Percentiles rank a stretch among this genome's conserved stretches.
Conservation (phyloP, 2,797 vertebrate genomes). For the Hydrolagus colliei region DNA sequence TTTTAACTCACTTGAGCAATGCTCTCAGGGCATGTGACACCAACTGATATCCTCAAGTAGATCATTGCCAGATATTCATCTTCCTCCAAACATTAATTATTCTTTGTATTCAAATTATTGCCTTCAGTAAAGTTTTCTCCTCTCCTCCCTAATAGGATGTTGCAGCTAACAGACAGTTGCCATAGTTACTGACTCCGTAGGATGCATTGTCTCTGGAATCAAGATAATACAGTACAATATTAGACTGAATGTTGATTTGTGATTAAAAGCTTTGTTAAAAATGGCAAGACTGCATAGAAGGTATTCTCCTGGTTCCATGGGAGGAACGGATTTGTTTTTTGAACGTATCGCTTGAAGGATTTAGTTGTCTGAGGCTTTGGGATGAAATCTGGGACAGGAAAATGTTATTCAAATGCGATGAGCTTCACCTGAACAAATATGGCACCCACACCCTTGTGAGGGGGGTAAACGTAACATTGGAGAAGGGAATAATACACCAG, state of each 20-base stretch:
- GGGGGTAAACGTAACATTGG: no score
- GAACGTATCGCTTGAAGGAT: no score
- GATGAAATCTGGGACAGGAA: no score
- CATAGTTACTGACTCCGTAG: neutral
- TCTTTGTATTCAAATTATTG: neutral
- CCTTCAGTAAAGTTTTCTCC: neutral
- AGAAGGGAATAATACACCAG: no score
- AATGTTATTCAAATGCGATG: no score
- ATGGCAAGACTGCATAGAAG: no score
- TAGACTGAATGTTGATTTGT: neutral
- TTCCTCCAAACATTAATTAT: conserved; percentile 22
- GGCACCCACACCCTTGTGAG: no score
- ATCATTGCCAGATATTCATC: neutral
- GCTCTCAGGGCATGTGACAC: neutral
- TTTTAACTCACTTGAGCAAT: neutral
- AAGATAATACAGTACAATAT: neutral
- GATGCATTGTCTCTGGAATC: neutral
- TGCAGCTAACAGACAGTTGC: neutral
- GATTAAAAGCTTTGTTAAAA: neutral
- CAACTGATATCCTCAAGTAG: neutral
- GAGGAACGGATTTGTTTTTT: no score
- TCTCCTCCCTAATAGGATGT: neutral
- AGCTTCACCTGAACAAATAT: no score
- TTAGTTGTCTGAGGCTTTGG: no score
- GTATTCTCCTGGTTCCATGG: no score